Base-by-base conservation (phyloP, 2,888 invertebrate species). In the Hypena proboscidalis region DNA sequence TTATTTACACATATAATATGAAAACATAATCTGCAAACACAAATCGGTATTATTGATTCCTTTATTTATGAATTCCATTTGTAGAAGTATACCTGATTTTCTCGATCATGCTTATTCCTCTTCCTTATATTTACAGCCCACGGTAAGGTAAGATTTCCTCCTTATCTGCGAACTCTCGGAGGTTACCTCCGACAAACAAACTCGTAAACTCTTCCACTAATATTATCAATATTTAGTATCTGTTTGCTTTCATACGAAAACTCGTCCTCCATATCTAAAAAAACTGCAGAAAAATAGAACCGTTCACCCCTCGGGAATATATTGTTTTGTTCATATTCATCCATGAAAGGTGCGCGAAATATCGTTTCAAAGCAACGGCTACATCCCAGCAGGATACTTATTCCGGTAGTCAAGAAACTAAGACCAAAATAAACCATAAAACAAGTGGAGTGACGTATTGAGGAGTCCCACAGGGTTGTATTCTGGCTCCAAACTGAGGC, bases 391-490 rank as follows among this genome's bases (percentile, higher is more conserved):
- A 25, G 25, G 33, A 35, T 25, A 13, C 25, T 47, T 30, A 35
- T 45, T 33, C 40, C 26, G 26, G 11, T 30, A 31, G 32, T 43
- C 27, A 35, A 45, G 10, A 27, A 45, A 41, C 40, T 40, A 25
- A 58, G 58, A 50, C 29, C 37, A 27, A 58, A 59, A 54, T 54
- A 58, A 33, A 55, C 20, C 40, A 40, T 50, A 47, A 58, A 47
- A 38, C 39, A 40, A 40, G 43, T 39, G 4, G 38, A 40, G 35
- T 51, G 44, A 55, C 29, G 44, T 38, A 51, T 40, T 25, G 46
- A 38, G 21, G 26, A 23, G 23, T 56, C 49, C 50, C 46, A 30
- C 52, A 55, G 58, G 46, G 35, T 25, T 8, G 36, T 25, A 26
- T 23, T 31, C 32, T 25, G 22, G 29, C 29, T 23, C 19, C 27